Evolutionary conservation across 2,888 invertebrate species (phyloP).

Genomic region (Metopia argyrocephala): DNA sequence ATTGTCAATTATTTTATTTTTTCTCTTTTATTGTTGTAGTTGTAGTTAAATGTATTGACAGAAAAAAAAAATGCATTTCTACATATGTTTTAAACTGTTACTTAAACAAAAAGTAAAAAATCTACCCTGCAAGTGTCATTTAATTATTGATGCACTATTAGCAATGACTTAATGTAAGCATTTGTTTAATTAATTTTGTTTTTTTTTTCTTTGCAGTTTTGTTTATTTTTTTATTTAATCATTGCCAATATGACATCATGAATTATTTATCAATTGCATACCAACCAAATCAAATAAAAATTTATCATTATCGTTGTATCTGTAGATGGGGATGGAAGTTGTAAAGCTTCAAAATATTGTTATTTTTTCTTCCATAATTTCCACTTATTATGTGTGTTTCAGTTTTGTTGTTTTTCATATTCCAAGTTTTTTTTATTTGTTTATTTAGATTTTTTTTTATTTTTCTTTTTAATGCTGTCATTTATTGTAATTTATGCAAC

Average conservation of each 20-base stretch:
- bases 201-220: too few relatives aligned
- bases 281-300: conserved; percentile 20
- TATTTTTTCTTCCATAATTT: conserved; percentile 43
- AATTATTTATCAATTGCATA: conserved; percentile 48
- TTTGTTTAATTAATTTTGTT: too few relatives aligned
- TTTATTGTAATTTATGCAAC: conserved; percentile 47
- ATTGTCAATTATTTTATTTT: conserved; percentile 54
- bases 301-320: background rate
- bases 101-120: background rate
- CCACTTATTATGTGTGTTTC: conserved; percentile 15
- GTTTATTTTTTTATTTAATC: background rate
- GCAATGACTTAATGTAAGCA: too few relatives aligned
- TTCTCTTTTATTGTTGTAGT: conserved; percentile 2
- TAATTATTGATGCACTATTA: conserved; percentile 28
- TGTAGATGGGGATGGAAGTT: background rate
- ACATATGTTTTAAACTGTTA: background rate
- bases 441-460: background rate
- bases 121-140: conserved; percentile 35
- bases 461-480: background rate
- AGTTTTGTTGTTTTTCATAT: conserved; percentile 30
- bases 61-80: background rate
- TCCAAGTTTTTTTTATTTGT: conserved; percentile 48
- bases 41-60: background rate
- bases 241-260: conserved; percentile 51
- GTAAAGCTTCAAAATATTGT: background rate